A percentile compares a stretch with the other conserved stretches of the same genome.
Conservation (phyloP, 2,888 invertebrate genomes). For the Anorthoa munda region DNA sequence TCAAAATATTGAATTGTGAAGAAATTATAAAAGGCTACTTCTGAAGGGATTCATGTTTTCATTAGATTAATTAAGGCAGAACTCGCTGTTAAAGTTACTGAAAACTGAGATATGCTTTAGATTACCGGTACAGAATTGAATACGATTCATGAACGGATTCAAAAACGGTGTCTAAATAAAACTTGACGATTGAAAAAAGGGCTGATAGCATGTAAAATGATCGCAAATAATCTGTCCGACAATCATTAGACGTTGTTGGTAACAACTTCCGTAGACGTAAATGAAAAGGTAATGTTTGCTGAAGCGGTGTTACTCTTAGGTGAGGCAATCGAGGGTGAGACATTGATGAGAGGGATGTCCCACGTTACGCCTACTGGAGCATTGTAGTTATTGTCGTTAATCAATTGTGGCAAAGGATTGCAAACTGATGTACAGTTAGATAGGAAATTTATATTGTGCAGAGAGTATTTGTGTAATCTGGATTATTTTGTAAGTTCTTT, state of each 20-base stretch:
- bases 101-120: conserved; percentile 64
- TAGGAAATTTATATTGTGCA: neutral
- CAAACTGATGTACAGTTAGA: conserved; percentile 32
- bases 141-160: neutral
- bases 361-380: conserved; percentile 71
- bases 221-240: conserved; percentile 23
- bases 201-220: conserved; percentile 15
- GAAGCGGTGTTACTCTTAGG: conserved; percentile 63
- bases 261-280: conserved; percentile 62
- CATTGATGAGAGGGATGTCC: conserved; percentile 80
- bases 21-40: neutral
- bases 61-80: neutral
- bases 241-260: conserved; percentile 47
- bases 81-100: no score
- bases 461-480: neutral
- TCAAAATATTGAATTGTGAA: conserved; percentile 23
- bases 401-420: conserved; percentile 46
- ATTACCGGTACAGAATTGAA: neutral
- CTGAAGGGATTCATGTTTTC: no score
- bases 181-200: conserved; percentile 2
- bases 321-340: conserved; percentile 63
- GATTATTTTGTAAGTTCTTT: neutral
- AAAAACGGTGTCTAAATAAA: conserved; percentile 7
- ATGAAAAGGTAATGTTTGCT: conserved; percentile 63
- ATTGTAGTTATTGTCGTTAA: conserved; percentile 39